These are phyloP conservation scores for Cephus pulcher DNA, from an alignment of 2,888 invertebrate species.

Conservation along the genomic window DNA sequence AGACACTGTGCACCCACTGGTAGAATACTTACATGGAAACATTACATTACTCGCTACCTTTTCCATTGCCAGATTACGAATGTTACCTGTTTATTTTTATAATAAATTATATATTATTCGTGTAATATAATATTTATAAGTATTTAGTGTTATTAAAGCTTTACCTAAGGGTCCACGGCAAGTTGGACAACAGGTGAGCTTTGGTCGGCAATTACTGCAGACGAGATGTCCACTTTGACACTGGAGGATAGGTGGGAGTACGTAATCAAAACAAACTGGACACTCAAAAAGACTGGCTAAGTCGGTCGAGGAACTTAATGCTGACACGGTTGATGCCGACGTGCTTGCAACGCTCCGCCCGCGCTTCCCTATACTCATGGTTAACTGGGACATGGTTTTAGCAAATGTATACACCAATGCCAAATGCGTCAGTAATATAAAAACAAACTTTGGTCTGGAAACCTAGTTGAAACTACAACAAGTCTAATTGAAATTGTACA, in stretches of 20 bases:
- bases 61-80: constrained; percentile 99
- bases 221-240: constrained; percentile 99
- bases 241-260: constrained; percentile 97
- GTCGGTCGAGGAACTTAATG: constrained; percentile 83
- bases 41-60: constrained; percentile 98
- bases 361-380: constrained; percentile 60
- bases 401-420: constrained; percentile 17
- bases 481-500: too few species aligned
- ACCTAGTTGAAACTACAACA: too few species aligned
- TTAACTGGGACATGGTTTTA: constrained; percentile 60
- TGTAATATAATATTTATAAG: too few species aligned
- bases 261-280: constrained; percentile 99
- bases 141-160: too few species aligned
- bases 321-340: constrained; percentile 71
- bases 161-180: constrained; percentile 93
- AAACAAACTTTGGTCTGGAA: too few species aligned
- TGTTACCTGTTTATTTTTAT: constrained; percentile 76
- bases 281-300: constrained; percentile 93
- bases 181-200: constrained; percentile 97
- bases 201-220: constrained; percentile 96
- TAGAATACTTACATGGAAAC: constrained; percentile 99
- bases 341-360: constrained; percentile 60
- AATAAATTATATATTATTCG: not conserved
- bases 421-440: constrained; percentile 2
- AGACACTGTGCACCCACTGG: constrained; percentile 93